Percentiles rank a stretch among this genome's conserved stretches.
phyloP scores from a whole-genome alignment of 1,140 invertebrate species.

The Ceratitis capitata region DNA sequence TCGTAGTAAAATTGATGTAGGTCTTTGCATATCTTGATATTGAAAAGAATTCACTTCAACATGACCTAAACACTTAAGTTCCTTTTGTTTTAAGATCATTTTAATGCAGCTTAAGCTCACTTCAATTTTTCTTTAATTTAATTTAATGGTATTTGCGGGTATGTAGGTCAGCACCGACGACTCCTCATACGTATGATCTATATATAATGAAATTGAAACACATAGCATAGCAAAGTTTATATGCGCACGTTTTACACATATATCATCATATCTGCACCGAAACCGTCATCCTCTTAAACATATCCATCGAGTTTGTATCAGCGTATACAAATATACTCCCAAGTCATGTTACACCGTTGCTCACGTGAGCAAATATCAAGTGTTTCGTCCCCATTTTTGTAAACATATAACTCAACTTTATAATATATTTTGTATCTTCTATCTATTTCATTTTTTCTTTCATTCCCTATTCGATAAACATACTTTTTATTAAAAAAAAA shows the following conservation, averaged over 20 bases:
- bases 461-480: not conserved
- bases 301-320: not conserved
- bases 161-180: too few species aligned
- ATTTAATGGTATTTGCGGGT: too few species aligned
- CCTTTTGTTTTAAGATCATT: too few species aligned
- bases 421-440: not conserved
- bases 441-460: not conserved
- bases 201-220: too few species aligned
- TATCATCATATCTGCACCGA: not conserved
- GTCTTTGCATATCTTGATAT: too few species aligned
- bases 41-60: too few species aligned
- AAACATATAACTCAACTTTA: not conserved
- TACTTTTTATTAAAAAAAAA: not conserved
- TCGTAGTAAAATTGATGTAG: too few species aligned
- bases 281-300: not conserved
- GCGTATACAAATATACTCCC: not conserved
- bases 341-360: not conserved
- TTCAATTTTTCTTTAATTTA: too few species aligned
- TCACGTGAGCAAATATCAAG: conserved; percentile 23
- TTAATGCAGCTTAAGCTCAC: too few species aligned
- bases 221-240: too few species aligned
- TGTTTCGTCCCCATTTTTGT: not conserved
- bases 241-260: not conserved
- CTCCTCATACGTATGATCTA: too few species aligned
- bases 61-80: too few species aligned